Evolutionary conservation across 2,797 vertebrate genomes (phyloP).

Genomic region (Ctenopoma multispine): DNA sequence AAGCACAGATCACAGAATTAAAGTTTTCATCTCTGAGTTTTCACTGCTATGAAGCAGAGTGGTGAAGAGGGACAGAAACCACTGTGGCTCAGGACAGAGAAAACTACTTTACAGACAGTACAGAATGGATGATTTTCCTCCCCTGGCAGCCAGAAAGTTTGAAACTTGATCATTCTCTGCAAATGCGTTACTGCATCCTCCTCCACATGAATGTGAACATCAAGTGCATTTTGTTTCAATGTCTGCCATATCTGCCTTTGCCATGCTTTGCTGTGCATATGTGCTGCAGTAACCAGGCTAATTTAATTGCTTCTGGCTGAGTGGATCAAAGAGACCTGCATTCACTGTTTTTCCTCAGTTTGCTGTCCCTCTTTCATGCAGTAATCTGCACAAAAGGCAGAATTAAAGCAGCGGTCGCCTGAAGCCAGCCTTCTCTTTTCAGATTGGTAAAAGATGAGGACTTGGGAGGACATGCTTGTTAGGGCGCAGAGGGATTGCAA

Average conservation of each 20-base stretch:
- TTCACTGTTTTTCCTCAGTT: slow-evolving; percentile 60
- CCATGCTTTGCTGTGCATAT: slow-evolving; percentile 68
- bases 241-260: slow-evolving; percentile 68
- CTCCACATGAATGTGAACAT: slow-evolving; percentile 63
- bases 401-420: slow-evolving; percentile 64
- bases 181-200: slow-evolving; percentile 57
- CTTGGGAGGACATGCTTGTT: slow-evolving; percentile 57
- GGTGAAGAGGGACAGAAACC: slow-evolving; percentile 10
- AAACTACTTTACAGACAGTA: slow-evolving; percentile 45
- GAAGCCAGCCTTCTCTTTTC: slow-evolving; percentile 58
- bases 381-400: slow-evolving; percentile 70
- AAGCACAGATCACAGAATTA: slow-evolving; percentile 24
- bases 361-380: slow-evolving; percentile 68
- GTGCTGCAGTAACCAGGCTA: slow-evolving; percentile 64
- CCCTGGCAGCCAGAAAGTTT: slow-evolving; percentile 48
- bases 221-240: slow-evolving; percentile 59
- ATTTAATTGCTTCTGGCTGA: slow-evolving; percentile 75
- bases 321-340: slow-evolving; percentile 73
- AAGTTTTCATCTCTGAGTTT: slow-evolving; percentile 51
- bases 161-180: slow-evolving; percentile 57
- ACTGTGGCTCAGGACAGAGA: slow-evolving; percentile 40
- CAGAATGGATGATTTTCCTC: slow-evolving; percentile 24
- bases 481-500: slow-evolving; percentile 31
- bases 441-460: slow-evolving; percentile 53
- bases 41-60: slow-evolving; percentile 10